Evolutionary conservation across 2,888 invertebrate species (phyloP), one percentile per base, ranked within the genome.

Genomic region (Epsilonema sp.): DNA sequence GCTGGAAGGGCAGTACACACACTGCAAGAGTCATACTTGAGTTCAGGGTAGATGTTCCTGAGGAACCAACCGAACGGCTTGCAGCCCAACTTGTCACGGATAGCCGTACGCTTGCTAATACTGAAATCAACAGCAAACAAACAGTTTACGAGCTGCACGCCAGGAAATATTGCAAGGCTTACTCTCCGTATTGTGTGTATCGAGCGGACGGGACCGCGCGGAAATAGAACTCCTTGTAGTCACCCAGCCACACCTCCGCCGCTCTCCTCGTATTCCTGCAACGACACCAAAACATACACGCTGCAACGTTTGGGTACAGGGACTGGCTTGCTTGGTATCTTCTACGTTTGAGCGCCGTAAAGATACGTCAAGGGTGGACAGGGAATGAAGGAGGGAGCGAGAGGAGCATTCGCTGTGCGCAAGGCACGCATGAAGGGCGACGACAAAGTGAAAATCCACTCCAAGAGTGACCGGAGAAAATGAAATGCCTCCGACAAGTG

Each of bases 171-270:
- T n/a, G n/a, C n/a, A n/a, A n/a, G n/a, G 16, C 58, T 64, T 56
- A 71, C 68, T 69, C 67, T 60, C 71, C 71, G 58, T 60, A 67
- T 22, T 64, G 56, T 2, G 72, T 67, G 56, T 64, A 63, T 56
- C 64, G 62, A 19, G 72, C 69, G 3, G 70, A 68, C 5, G 72
- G 72, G 55, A 94, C 92, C 1, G 89, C 80, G 48, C 80, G 76
- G 64, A 90, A 90, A 68, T 94, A 97, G 63, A 82, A 83, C 60
- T 86, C 79, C 67, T 94, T 94, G 70, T 85, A 97, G 52, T 89
- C 86, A 64, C 92, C 94, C 90, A 97, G 90, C 94, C 94, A 97
- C 13, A 97, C 94, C 70, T 94, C 94, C 0, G 94, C 94, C 1
- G 92, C 92, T 54, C 97, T 73, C 47, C 92, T 74, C 1, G 92